Percentiles rank a stretch among this genome's conserved stretches.
phyloP scores from a whole-genome alignment of 2,113 vertebrate species.

The Sebastes schlegelii region DNA sequence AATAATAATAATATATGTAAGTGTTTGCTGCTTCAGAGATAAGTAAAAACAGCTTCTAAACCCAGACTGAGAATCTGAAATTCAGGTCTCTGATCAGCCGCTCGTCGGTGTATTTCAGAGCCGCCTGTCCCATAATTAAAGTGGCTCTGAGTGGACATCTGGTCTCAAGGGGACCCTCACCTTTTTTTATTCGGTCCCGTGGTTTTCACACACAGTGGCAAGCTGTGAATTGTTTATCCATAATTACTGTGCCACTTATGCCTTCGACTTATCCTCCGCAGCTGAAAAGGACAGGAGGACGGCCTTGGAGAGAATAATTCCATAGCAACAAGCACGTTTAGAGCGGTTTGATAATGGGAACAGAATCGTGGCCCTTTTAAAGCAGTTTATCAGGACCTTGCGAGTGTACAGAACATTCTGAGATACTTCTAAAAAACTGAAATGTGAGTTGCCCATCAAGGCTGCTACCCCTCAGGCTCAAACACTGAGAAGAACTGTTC shows the following conservation, averaged over 20 bases:
- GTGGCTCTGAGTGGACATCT: slow-evolving; percentile 59
- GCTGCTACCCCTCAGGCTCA: neutral
- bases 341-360: neutral
- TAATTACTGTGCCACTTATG: slow-evolving; percentile 38
- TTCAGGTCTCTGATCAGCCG: slow-evolving; percentile 33
- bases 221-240: slow-evolving; percentile 51
- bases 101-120: slow-evolving; percentile 37
- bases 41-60: neutral
- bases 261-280: slow-evolving; percentile 11
- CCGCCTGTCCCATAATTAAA: slow-evolving; percentile 46
- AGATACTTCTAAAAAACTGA: neutral
- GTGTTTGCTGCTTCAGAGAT: slow-evolving; percentile 4
- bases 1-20: neutral
- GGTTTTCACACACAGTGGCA: slow-evolving; percentile 39
- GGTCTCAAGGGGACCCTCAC: slow-evolving; percentile 49
- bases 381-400: slow-evolving; percentile 3
- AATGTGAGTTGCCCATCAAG: neutral
- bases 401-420: neutral
- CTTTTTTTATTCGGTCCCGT: slow-evolving; percentile 22
- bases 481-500: neutral
- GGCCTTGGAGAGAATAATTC: slow-evolving; percentile 28
- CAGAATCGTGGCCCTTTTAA: neutral
- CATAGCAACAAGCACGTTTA: slow-evolving; percentile 30
- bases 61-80: slow-evolving; percentile 7
- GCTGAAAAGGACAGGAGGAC: neutral